phyloP scores from a whole-genome alignment of 1,140 invertebrate species.

The Listronotus oregonensis region DNA sequence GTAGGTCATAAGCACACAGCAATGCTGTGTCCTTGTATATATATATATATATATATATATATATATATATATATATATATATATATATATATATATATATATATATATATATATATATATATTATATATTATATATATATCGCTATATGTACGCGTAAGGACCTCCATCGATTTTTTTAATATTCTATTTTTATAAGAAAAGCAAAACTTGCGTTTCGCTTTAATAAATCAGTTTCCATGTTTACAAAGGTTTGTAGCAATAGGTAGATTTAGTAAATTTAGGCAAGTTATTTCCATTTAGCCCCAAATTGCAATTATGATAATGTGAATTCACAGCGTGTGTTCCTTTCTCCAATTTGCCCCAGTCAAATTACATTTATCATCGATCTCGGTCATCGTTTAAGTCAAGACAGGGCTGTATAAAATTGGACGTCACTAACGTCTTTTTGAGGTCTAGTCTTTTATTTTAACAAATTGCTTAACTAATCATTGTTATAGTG shows the following conservation, averaged over 20 bases:
- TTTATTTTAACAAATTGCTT: constrained; percentile 29
- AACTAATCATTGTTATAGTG: constrained; percentile 18
- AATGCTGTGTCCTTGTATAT: no score
- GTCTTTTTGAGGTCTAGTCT: constrained; percentile 10
- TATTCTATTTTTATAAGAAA: no score
- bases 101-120: no score
- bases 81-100: no score
- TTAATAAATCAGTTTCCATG: no score
- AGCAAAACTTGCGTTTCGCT: no score
- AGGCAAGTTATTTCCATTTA: constrained; percentile 27
- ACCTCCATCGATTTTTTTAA: no score
- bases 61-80: no score
- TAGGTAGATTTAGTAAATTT: constrained; percentile 16
- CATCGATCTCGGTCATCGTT: constrained; percentile 27
- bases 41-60: no score
- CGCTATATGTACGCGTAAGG: no score
- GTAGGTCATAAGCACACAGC: no score
- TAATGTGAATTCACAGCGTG: constrained; percentile 39
- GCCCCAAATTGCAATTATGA: constrained; percentile 36
- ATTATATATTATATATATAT: no score
- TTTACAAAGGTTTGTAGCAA: constrained; percentile 2
- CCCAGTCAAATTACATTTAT: constrained; percentile 36
- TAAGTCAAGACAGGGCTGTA: constrained; percentile 16
- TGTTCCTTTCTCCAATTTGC: constrained; percentile 31
- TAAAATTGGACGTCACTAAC: constrained; percentile 35